A percentile compares a stretch with the other conserved stretches of the same genome.
Conservation (phyloP, 2,113 vertebrate genomes). For the Garra rufa region DNA sequence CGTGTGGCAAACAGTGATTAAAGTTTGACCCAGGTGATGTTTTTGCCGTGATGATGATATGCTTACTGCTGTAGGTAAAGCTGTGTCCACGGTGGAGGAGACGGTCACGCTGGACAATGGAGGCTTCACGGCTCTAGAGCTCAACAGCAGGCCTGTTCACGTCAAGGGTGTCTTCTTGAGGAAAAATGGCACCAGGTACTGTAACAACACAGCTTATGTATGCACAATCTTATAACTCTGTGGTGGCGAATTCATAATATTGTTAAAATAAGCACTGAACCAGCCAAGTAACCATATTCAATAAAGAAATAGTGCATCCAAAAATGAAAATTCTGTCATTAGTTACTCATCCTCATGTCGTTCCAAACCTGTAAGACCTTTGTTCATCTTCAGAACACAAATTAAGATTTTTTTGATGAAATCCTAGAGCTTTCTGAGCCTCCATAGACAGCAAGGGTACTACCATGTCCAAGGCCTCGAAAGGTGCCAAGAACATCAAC, state of each 20-base stretch:
- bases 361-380: too few relatives aligned
- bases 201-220: neutral
- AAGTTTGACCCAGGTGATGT: neutral
- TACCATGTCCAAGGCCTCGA: too few relatives aligned
- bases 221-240: neutral
- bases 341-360: too few relatives aligned
- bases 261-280: too few relatives aligned
- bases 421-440: too few relatives aligned
- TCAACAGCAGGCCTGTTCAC: slow-evolving; percentile 90
- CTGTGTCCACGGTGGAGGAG: slow-evolving; percentile 84
- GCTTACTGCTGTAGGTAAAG: slow-evolving; percentile 80
- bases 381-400: too few relatives aligned
- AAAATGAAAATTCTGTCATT: too few relatives aligned
- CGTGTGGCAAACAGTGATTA: neutral
- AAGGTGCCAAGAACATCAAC: too few relatives aligned
- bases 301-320: too few relatives aligned
- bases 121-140: slow-evolving; percentile 91
- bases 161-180: slow-evolving; percentile 91
- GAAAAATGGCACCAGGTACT: slow-evolving; percentile 91
- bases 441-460: too few relatives aligned
- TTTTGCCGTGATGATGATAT: slow-evolving; percentile 40
- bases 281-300: too few relatives aligned
- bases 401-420: too few relatives aligned
- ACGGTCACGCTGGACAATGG: slow-evolving; percentile 91
- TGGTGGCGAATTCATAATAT: neutral